These are phyloP conservation scores for Ischnus inquisitorius DNA, from an alignment of 2,888 invertebrate genomes.

Conservation along the genomic window DNA sequence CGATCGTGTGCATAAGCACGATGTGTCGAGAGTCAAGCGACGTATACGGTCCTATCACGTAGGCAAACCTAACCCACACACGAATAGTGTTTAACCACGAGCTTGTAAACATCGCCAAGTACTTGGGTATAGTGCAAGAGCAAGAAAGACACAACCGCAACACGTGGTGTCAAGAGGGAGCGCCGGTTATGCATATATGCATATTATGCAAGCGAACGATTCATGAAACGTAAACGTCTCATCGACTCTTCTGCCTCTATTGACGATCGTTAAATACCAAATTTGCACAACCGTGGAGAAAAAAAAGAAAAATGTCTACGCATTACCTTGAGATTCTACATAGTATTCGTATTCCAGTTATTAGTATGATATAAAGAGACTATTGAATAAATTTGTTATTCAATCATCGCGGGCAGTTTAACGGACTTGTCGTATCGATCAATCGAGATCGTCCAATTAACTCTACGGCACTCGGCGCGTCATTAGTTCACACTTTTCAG, in stretches of 20 bases:
- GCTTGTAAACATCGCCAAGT: conserved; percentile 56
- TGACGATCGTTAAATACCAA: conserved; percentile 24
- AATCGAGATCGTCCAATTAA: conserved; percentile 6
- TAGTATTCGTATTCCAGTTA: neutral
- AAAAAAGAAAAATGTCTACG: neutral
- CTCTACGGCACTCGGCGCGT: neutral
- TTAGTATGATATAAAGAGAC: neutral
- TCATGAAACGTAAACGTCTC: conserved; percentile 41
- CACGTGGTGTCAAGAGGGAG: conserved; percentile 53
- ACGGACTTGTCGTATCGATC: neutral
- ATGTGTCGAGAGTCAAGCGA: conserved; percentile 40
- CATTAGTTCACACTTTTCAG: neutral
- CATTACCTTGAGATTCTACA: conserved; percentile 34
- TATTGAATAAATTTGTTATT: neutral
- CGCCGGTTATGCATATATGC: conserved; percentile 60
- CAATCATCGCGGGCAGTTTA: conserved; percentile 6
- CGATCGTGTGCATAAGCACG: conserved; percentile 63
- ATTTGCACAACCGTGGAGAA: conserved; percentile 31
- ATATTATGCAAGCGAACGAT: conserved; percentile 61
- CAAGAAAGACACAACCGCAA: conserved; percentile 12
- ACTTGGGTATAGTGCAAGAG: conserved; percentile 11
- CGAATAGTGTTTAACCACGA: conserved; percentile 55
- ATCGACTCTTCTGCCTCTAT: neutral
- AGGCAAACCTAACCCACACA: conserved; percentile 59
- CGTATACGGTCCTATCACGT: conserved; percentile 55